Percentiles rank a stretch among this genome's conserved stretches.
Evolutionary conservation across 2,888 invertebrate genomes (phyloP).

Genomic region (Argyresthia goedartella): DNA sequence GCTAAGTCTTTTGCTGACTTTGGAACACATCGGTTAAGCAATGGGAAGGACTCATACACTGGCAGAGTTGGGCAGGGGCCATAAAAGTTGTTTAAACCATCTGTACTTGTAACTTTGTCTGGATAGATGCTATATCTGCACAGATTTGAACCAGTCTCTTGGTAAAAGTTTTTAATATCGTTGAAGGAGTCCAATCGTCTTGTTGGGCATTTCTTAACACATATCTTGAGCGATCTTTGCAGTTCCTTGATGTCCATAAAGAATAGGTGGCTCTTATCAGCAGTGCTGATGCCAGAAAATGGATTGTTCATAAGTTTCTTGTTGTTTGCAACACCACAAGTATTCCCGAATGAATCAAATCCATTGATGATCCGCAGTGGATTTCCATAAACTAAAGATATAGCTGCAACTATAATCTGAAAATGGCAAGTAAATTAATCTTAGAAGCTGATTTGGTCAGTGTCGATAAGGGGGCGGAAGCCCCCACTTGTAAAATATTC

Average conservation of each 20-base stretch:
- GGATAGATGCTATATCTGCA: slow-evolving; percentile 81
- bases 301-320: slow-evolving; percentile 79
- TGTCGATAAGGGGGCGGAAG: no score
- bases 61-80: slow-evolving; percentile 87
- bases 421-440: neutral
- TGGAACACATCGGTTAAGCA: slow-evolving; percentile 92
- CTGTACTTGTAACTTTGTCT: slow-evolving; percentile 54
- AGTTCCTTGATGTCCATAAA: slow-evolving; percentile 86
- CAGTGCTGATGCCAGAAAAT: slow-evolving; percentile 84
- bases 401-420: slow-evolving; percentile 86
- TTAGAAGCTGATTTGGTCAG: neutral
- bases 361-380: slow-evolving; percentile 89
- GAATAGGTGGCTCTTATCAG: slow-evolving; percentile 83
- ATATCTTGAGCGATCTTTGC: slow-evolving; percentile 84
- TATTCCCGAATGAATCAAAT: slow-evolving; percentile 95
- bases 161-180: slow-evolving; percentile 81
- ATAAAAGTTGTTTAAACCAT: slow-evolving; percentile 53
- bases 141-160: slow-evolving; percentile 78
- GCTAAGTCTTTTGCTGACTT: slow-evolving; percentile 76
- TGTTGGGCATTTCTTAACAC: slow-evolving; percentile 90
- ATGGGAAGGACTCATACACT: slow-evolving; percentile 80
- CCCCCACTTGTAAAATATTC: no score
- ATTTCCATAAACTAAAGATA: slow-evolving; percentile 90
- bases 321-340: slow-evolving; percentile 88
- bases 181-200: slow-evolving; percentile 70